These are phyloP conservation scores for Cremastobaeus sp. DNA, from an alignment of 2,888 invertebrate genomes.

Conservation along the genomic window DNA sequence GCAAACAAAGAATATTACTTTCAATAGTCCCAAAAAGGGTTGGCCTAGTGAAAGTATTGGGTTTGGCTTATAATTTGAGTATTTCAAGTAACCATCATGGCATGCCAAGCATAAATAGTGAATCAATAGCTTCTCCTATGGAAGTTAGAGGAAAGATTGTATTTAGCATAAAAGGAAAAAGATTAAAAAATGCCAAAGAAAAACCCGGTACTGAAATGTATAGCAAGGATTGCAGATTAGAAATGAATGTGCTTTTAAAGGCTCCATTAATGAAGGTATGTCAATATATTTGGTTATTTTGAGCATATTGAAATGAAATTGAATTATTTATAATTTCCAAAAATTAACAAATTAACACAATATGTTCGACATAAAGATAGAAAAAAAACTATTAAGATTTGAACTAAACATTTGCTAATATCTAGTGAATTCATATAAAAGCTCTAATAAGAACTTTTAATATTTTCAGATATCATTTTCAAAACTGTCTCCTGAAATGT, in stretches of 20 bases:
- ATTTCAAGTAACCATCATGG: constrained; percentile 54
- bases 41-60: constrained; percentile 86
- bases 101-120: no score
- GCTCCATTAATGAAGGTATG: constrained; percentile 90
- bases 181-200: constrained; percentile 80
- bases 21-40: constrained; percentile 86
- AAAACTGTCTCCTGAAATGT: constrained; percentile 83
- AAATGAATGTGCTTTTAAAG: constrained; percentile 86
- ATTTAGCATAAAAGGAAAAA: constrained; percentile 80
- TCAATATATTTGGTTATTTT: no score
- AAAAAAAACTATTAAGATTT: no score
- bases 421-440: no score
- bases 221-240: constrained; percentile 84
- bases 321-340: no score
- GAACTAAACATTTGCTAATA: no score
- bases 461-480: constrained; percentile 85
- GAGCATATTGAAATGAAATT: no score
- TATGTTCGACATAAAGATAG: no score
- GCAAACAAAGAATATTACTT: constrained; percentile 83
- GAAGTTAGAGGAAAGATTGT: constrained; percentile 82
- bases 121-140: constrained; percentile 63
- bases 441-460: no score
- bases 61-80: constrained; percentile 84
- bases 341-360: no score
- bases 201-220: constrained; percentile 79